Base-by-base conservation (phyloP, 2,797 vertebrate species). In the Oreortyx pictus region DNA sequence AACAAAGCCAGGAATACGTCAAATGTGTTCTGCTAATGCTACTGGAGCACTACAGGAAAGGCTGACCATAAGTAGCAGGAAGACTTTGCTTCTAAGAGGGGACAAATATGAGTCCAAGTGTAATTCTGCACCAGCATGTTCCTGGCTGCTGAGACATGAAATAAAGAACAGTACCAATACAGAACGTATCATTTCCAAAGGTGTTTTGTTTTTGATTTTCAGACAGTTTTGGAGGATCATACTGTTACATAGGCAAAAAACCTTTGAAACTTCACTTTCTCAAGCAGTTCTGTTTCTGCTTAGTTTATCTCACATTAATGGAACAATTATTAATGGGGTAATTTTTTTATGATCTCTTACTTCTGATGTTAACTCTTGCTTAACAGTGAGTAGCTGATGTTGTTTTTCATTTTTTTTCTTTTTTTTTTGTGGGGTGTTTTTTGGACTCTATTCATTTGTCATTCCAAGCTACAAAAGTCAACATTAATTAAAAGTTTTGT, bases 351-450 rank as follows among this genome's bases (percentile, higher is more conserved):
- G 19, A 59, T 90, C 7, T 14, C 20, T 81, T 89, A 41, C 39
- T 88, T 92, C 19, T 39, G 54, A 92, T 80, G 17, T 82, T 91
- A 92, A 90, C 8, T 4, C 43, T 87, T 91, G 8, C 52, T 77
- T 82, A 46, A 50, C 39, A 66, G 7, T 72, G 27, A 39, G 29
- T 6, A 66, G 31, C 37, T 79, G 9, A 57, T 66, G 27, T 1
- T 61, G 8, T 37, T n/a, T 76, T 50, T 50, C 17, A 18, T 22
- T 9, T 10, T 16, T 29, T 29, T 29, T 52, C 16, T 22, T 9
- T 10, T 16, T 29, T 74, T 6, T 19, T 1, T 0, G 39, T 14
- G 39, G 39, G 39, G 39, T 41, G 39, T 80, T 23, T 61, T 5
- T 1, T 16, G 27, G 8, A 72, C 17, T 89, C 3, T 3, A 29